These are phyloP conservation scores for Excalfactoria chinensis DNA, from an alignment of 2,113 vertebrate genomes.

Conservation along the genomic window DNA sequence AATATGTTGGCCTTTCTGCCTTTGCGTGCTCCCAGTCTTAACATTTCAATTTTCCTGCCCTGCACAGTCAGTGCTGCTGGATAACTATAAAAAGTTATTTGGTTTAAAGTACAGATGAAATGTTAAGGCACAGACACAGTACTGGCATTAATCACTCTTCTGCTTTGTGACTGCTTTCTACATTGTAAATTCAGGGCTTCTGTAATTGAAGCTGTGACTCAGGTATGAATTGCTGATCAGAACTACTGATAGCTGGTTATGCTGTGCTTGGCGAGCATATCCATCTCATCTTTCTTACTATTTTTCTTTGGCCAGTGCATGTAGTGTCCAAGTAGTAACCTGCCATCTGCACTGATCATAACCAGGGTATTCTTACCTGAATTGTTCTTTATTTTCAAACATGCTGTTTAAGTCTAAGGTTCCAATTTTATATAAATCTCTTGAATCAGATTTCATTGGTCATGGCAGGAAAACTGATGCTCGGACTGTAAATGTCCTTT, in stretches of 20 bases:
- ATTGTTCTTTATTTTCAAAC: constrained; percentile 31
- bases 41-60: not conserved
- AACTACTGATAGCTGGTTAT: not conserved
- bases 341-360: not conserved
- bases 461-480: constrained; percentile 18
- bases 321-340: not conserved
- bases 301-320: not conserved
- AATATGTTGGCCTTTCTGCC: not conserved
- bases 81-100: not conserved
- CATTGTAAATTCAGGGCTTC: not conserved
- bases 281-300: not conserved
- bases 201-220: not conserved
- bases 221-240: not conserved
- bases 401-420: constrained; percentile 1
- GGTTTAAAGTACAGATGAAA: not conserved
- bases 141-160: not conserved
- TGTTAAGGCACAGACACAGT: not conserved
- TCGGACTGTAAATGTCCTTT: not conserved
- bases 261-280: not conserved
- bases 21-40: fast-evolving
- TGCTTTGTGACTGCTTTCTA: not conserved
- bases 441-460: not conserved
- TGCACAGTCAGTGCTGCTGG: not conserved
- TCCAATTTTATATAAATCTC: constrained; percentile 26
- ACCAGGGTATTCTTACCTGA: not conserved